These are phyloP conservation scores for Drosophila bocqueti DNA, from an alignment of 1,140 invertebrate genomes.

Conservation along the genomic window DNA sequence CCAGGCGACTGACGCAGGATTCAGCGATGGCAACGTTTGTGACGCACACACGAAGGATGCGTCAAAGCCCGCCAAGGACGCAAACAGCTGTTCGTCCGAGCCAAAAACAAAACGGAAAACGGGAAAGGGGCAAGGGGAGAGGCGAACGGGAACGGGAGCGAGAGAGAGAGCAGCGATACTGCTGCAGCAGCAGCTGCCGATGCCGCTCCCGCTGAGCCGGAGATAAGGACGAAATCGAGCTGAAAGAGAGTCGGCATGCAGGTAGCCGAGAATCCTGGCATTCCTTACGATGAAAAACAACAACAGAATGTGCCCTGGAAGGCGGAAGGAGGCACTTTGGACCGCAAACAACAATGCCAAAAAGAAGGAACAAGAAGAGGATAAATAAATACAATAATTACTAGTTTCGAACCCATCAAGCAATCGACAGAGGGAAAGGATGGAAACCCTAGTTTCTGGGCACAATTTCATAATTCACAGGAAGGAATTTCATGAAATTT, in stretches of 20 bases:
- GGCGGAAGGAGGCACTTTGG: constrained; percentile 17
- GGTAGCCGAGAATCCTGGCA: constrained; percentile 29
- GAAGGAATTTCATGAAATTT: background rate
- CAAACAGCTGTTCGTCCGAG: constrained; percentile 36
- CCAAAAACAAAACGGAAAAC: constrained; percentile 1
- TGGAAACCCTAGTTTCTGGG: background rate
- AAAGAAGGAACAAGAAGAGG: background rate
- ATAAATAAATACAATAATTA: constrained; percentile 2
- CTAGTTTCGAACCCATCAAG: background rate
- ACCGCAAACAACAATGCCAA: background rate
- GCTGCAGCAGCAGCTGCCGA: constrained; percentile 22
- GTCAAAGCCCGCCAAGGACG: constrained; percentile 45
- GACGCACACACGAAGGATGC: constrained; percentile 29
- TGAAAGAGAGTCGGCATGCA: constrained; percentile 21
- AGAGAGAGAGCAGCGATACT: constrained; percentile 13
- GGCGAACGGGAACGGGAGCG: background rate
- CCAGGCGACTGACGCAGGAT: constrained; percentile 47
- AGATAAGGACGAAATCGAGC: constrained; percentile 5
- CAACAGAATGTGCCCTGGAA: constrained; percentile 9
- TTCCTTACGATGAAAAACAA: constrained; percentile 4
- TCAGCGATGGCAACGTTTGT: background rate
- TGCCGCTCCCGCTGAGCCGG: constrained; percentile 28
- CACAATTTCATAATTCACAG: background rate
- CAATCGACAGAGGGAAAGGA: background rate
- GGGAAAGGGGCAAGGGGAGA: background rate